Evolutionary conservation across 2,113 vertebrate genomes (phyloP), one percentile per base, ranked within the genome.

Genomic region (Protobothrops flavoviridis): DNA sequence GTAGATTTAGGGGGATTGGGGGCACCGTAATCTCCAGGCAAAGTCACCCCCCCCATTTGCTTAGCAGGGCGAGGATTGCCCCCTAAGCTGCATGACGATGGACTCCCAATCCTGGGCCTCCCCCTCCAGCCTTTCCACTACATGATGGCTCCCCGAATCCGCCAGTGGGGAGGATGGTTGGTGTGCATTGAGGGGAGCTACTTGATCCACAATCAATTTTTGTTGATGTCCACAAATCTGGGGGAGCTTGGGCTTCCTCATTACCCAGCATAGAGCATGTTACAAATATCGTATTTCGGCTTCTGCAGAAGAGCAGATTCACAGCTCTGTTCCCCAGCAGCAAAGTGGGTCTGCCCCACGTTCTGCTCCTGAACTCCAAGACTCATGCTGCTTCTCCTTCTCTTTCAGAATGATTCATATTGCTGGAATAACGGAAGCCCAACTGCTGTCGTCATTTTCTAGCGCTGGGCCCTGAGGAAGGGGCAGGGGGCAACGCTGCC

Each of bases 21-120:
- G 2, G 0, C 23, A 5, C 39, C 52, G 6, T 7, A 23, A 92
- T 90, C 48, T 52, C 95, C 91, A 94, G 69, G 94, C 95, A 93
- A 91, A 94, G 95, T 43, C 93, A 90, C 95, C 95, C 86, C 91
- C 91, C 56, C 88, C 92, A 74, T 95, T 95, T 96, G 92, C 94
- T 95, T 87, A 81, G 91, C 87, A 45, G 26, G 93, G 94, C 92
- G 90, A 93, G 87, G 93, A 90, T 93, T 93, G 95, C 85, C 50
- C 50, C 53, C 90, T 94, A 50, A 50, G 48, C 94, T 21, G 0
- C 0, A 20, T 90, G 94, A 94, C 93, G 93, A 94, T 96, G 97
- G 96, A 94, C 91, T 64, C 93, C 91, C 26, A 8, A 23, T 3
- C n/a, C 59, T 59, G 33, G 91, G 94, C 92, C 92, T 29, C 5